Percentiles rank a stretch among this genome's conserved stretches.
These are phyloP conservation scores for Stercorarius parasiticus DNA, from an alignment of 2,113 vertebrate species.

Conservation along the genomic window DNA sequence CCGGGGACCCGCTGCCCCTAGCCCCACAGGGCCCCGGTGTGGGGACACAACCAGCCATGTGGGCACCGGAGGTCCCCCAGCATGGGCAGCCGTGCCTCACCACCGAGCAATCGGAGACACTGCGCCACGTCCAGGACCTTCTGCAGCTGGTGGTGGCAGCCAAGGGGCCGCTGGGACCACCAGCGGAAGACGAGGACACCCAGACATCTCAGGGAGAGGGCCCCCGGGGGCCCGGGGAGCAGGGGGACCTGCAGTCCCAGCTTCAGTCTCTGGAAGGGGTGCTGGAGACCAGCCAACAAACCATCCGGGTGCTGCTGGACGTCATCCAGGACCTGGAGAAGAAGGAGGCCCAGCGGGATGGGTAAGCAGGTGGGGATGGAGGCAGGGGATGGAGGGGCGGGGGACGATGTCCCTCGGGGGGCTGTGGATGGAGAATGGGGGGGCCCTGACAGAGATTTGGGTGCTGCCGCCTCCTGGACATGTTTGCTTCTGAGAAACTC, in stretches of 20 bases:
- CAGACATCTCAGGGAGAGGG: conserved; percentile 53
- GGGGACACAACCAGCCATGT: background rate
- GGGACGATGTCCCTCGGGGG: fast-evolving
- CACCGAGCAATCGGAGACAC: conserved; percentile 68
- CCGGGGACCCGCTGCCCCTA: fast-evolving
- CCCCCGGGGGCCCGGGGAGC: conserved; percentile 10
- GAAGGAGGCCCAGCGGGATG: conserved; percentile 85
- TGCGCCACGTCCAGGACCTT: conserved; percentile 80
- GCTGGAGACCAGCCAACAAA: conserved; percentile 89
- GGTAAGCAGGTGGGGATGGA: conserved; percentile 68
- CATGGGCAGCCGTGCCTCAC: conserved; percentile 4
- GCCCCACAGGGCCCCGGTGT: fast-evolving
- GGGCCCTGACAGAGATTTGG: background rate
- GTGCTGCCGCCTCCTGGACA: background rate
- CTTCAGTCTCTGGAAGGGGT: conserved; percentile 87
- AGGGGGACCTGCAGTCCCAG: conserved; percentile 80
- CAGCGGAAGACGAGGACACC: conserved; percentile 67
- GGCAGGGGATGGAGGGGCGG: fast-evolving
- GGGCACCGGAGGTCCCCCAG: background rate
- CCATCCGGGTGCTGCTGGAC: conserved; percentile 86
- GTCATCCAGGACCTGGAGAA: conserved; percentile 91
- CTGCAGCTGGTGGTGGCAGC: conserved; percentile 80
- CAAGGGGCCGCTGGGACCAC: conserved; percentile 72
- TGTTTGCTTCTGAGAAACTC: background rate
- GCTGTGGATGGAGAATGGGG: background rate